Conservation (phyloP, 2,113 vertebrate species). For the Xiphorhynchus elegans region DNA sequence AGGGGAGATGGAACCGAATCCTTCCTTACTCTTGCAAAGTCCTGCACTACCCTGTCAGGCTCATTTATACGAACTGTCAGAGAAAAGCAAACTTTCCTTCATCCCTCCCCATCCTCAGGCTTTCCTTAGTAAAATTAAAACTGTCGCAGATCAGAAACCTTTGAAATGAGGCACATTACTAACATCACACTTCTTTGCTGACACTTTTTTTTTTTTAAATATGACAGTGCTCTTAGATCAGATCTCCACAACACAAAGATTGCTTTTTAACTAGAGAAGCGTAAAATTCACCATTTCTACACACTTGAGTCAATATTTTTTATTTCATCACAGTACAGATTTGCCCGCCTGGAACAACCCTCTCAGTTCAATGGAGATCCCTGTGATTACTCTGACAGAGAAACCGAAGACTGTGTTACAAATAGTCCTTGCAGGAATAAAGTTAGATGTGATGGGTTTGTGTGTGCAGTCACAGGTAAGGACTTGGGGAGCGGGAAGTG, state of each 20-base stretch:
- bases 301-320: slow-evolving; percentile 3
- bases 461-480: slow-evolving; percentile 86
- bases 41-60: not conserved
- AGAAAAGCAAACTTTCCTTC: slow-evolving; percentile 37
- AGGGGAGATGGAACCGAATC: slow-evolving; percentile 40
- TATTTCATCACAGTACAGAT: slow-evolving; percentile 82
- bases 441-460: slow-evolving; percentile 86
- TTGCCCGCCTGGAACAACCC: slow-evolving; percentile 77
- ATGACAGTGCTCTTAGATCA: not conserved
- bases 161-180: not conserved
- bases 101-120: not conserved
- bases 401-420: slow-evolving; percentile 81
- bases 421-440: slow-evolving; percentile 75
- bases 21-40: slow-evolving; percentile 24
- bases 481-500: not conserved
- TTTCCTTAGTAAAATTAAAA: not conserved
- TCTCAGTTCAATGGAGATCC: slow-evolving; percentile 87
- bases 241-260: not conserved
- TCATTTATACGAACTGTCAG: slow-evolving; percentile 45
- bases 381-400: slow-evolving; percentile 77
- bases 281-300: not conserved
- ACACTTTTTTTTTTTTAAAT: not conserved
- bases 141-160: not conserved
- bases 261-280: not conserved
- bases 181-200: not conserved